Base-by-base conservation (phyloP, 92 coral and sea anemone genomes). In the Palythoa grandis region DNA sequence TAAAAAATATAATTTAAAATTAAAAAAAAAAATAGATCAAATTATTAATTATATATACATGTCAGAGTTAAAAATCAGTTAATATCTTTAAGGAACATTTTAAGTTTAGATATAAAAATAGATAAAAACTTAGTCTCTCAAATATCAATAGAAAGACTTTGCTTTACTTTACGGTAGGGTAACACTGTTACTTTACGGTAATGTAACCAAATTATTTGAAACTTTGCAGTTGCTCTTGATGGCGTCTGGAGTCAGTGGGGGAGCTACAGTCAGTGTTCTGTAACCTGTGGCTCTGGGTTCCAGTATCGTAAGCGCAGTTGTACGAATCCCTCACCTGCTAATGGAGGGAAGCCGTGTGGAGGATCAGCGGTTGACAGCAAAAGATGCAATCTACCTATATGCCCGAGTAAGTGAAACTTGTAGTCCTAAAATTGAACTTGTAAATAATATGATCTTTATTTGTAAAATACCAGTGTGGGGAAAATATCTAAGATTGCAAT, bases 221-320 rank as follows among this genome's bases (percentile, higher is more conserved):
- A 58, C 2, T 58, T 58, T 58, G 13, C 65, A 69, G 74, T 69
- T 29, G 47, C 48, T 25, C 52, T 86, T 65, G 89, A 86, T 40
- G 89, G 89, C 19, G 25, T 39, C 17, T 86, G 89, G 89, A 83
- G 89, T 61, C 66, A 22, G 57, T 86, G 84, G 84, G 70, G 84
- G 12, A 50, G 39, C 57, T 86, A 76, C 20, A 52, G 84, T 39
- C 56, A 20, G 23, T 86, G 89, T 52, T 50, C 89, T 58, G 72
- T 71, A 74, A 52, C 83, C 4, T 86, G 89, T 77, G 89, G 83
- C 22, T 29, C 7, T 75, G 89, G 89, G 43, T 52, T 76, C 23
- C 65, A 78, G 74, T 69, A 57, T 37, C 84, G 74, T 54, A 39
- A 47, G 38, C 68, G 89, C 60, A 52, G n/a, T 7, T 86, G 89